phyloP scores from a whole-genome alignment of 2,888 invertebrate species.

The Dione vanillae region DNA sequence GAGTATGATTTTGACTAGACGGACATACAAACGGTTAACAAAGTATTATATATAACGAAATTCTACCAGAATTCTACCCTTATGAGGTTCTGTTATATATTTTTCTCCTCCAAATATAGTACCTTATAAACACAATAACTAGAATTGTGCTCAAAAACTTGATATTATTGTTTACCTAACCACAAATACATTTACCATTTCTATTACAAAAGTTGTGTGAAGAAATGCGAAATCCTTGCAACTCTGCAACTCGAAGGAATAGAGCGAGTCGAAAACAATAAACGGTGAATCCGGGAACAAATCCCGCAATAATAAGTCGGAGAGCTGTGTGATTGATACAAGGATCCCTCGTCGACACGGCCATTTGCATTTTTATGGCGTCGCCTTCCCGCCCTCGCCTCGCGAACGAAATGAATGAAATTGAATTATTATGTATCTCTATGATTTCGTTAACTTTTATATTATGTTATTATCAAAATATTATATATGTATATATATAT shows the following conservation, averaged over 20 bases:
- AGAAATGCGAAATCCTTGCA: conserved; percentile 47
- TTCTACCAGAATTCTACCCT: no score
- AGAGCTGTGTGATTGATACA: conserved; percentile 76
- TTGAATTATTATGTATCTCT: conserved; percentile 37
- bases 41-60: no score
- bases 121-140: no score
- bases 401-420: conserved; percentile 34
- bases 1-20: no score
- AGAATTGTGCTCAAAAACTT: no score
- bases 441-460: conserved; percentile 10
- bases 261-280: conserved; percentile 64
- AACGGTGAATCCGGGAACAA: conserved; percentile 61
- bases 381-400: conserved; percentile 49
- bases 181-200: not conserved
- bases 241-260: conserved; percentile 47
- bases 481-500: no score
- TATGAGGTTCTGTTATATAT: not conserved
- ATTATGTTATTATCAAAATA: conserved; percentile 7
- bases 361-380: conserved; percentile 84
- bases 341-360: conserved; percentile 83
- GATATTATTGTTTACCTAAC: not conserved
- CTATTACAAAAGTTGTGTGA: conserved; percentile 31
- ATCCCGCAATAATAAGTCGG: conserved; percentile 75
- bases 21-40: no score
- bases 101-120: no score